These are phyloP conservation scores for Troglohyphantes excavatus DNA, from an alignment of 2,888 invertebrate genomes.

Conservation along the genomic window DNA sequence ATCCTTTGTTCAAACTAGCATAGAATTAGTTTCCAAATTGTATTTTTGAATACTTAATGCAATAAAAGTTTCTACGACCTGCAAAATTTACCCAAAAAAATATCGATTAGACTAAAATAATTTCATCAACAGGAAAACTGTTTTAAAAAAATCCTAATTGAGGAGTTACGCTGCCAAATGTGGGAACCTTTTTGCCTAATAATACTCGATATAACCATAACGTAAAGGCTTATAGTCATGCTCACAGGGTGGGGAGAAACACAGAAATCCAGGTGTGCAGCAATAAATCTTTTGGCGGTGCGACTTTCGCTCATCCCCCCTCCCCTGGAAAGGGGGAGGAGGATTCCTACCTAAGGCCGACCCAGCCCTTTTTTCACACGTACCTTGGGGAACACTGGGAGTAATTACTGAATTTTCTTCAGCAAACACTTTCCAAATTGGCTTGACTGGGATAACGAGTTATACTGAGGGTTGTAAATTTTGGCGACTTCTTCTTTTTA, in stretches of 20 bases:
- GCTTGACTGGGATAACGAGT: constrained; percentile 76
- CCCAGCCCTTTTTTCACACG: constrained; percentile 76
- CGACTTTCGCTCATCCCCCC: constrained; percentile 24
- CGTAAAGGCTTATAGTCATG: constrained; percentile 46
- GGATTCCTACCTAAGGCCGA: constrained; percentile 42
- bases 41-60: no score
- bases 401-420: constrained; percentile 71
- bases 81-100: no score
- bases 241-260: constrained; percentile 53
- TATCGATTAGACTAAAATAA: no score
- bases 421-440: constrained; percentile 73
- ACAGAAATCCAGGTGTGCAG: constrained; percentile 77
- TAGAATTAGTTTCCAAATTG: no score
- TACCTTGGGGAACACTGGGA: constrained; percentile 69
- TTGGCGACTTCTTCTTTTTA: constrained; percentile 54
- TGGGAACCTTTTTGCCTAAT: constrained; percentile 8
- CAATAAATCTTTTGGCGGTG: constrained; percentile 75
- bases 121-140: no score
- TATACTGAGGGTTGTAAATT: constrained; percentile 55
- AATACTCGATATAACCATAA: constrained; percentile 42
- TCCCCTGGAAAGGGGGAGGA: constrained; percentile 23
- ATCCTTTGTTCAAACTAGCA: no score
- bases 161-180: constrained; percentile 62
- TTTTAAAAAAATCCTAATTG: no score
- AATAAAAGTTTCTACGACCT: no score